These are phyloP conservation scores for Idaea dimidiata DNA, from an alignment of 2,888 invertebrate genomes.

Conservation along the genomic window DNA sequence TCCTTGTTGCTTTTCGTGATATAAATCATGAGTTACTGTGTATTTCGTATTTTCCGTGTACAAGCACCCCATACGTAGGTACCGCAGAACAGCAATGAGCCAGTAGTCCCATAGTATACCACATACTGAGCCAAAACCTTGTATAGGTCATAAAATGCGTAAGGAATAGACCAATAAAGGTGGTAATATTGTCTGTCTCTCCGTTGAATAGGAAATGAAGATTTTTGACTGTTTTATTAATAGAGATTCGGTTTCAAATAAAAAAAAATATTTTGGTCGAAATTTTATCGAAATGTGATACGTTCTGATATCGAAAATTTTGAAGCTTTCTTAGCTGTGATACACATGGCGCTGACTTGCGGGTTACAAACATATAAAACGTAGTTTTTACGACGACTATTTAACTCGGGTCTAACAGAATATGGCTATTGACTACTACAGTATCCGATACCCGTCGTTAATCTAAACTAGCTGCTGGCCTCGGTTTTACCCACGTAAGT, in stretches of 20 bases:
- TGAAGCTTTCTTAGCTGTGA: background rate
- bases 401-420: no score
- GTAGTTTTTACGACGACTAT: no score
- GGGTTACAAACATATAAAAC: no score
- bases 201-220: conserved; percentile 21
- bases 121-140: conserved; percentile 33
- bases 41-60: background rate
- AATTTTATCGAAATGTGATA: background rate
- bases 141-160: conserved; percentile 28
- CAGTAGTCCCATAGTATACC: conserved; percentile 25
- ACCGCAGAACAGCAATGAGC: conserved; percentile 16
- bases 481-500: no score
- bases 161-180: conserved; percentile 27
- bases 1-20: no score
- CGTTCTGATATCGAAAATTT: background rate
- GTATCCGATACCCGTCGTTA: no score
- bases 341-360: no score
- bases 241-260: conserved; percentile 10
- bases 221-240: conserved; percentile 17
- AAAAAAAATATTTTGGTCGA: background rate
- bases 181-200: conserved; percentile 20
- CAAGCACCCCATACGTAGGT: background rate
- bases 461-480: no score
- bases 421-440: no score
- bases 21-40: background rate